A percentile compares a stretch with the other conserved stretches of the same genome.
Evolutionary conservation across 2,888 invertebrate genomes (phyloP).

Genomic region (Amblyjoppa fuscipennis): DNA sequence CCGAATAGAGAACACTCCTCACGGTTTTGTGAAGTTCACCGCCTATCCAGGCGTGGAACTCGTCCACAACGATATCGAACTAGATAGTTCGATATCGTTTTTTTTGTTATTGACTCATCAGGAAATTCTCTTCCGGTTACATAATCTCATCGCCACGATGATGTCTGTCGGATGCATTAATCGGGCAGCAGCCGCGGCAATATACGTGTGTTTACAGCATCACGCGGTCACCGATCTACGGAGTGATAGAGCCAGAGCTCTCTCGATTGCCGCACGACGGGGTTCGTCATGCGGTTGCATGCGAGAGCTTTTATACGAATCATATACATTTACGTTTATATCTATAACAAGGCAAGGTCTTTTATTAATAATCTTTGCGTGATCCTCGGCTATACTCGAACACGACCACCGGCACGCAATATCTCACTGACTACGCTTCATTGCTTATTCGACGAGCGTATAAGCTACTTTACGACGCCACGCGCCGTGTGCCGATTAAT

Average conservation of each 20-base stretch:
- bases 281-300: slow-evolving; percentile 39
- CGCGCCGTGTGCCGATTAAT: not conserved
- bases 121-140: slow-evolving; percentile 70
- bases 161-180: slow-evolving; percentile 59
- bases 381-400: slow-evolving; percentile 48
- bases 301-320: slow-evolving; percentile 47
- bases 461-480: not conserved
- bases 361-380: slow-evolving; percentile 69
- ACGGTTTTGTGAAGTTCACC: not conserved
- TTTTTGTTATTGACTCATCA: slow-evolving; percentile 68
- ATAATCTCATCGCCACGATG: slow-evolving; percentile 58
- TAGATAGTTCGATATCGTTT: slow-evolving; percentile 14
- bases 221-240: slow-evolving; percentile 37
- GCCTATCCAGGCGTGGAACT: not conserved
- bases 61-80: no score
- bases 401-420: slow-evolving; percentile 44
- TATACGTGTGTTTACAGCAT: slow-evolving; percentile 21
- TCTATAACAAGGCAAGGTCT: slow-evolving; percentile 66
- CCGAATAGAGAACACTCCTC: no score
- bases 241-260: not conserved
- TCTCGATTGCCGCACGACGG: slow-evolving; percentile 42
- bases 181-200: slow-evolving; percentile 16
- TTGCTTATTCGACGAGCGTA: slow-evolving; percentile 34
- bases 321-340: slow-evolving; percentile 45
- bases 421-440: slow-evolving; percentile 41